These are phyloP conservation scores for Enteromius thamalakanensis DNA, from an alignment of 2,797 vertebrate species.

Conservation along the genomic window DNA sequence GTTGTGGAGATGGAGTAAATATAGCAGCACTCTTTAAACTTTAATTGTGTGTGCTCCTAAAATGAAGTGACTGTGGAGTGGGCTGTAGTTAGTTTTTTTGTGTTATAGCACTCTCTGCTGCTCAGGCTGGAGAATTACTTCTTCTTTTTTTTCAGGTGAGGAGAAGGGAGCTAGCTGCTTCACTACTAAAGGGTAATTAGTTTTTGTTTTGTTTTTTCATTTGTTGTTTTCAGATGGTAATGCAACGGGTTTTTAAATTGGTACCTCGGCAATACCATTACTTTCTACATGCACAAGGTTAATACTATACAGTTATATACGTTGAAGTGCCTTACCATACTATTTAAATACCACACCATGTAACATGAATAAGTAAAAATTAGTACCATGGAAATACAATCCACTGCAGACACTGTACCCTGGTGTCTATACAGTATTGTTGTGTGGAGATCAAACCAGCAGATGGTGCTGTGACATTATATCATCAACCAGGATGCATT, in stretches of 20 bases:
- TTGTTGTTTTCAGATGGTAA: neutral
- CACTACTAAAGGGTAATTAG: neutral
- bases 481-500: neutral
- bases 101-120: slow-evolving; percentile 48
- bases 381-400: neutral
- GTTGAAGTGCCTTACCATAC: neutral
- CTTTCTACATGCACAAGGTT: neutral
- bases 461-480: slow-evolving; percentile 55
- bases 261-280: neutral
- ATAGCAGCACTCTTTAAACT: slow-evolving; percentile 33
- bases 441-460: slow-evolving; percentile 31
- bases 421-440: neutral
- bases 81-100: neutral
- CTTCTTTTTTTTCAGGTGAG: neutral
- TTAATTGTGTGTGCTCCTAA: neutral
- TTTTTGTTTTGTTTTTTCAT: neutral
- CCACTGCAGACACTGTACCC: neutral
- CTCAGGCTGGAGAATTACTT: neutral
- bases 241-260: neutral
- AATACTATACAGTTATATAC: neutral
- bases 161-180: neutral
- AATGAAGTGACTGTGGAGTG: neutral
- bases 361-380: neutral
- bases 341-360: neutral
- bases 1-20: slow-evolving; percentile 27